phyloP scores from a whole-genome alignment of 2,888 invertebrate genomes.

The Drosophila barbarae region DNA sequence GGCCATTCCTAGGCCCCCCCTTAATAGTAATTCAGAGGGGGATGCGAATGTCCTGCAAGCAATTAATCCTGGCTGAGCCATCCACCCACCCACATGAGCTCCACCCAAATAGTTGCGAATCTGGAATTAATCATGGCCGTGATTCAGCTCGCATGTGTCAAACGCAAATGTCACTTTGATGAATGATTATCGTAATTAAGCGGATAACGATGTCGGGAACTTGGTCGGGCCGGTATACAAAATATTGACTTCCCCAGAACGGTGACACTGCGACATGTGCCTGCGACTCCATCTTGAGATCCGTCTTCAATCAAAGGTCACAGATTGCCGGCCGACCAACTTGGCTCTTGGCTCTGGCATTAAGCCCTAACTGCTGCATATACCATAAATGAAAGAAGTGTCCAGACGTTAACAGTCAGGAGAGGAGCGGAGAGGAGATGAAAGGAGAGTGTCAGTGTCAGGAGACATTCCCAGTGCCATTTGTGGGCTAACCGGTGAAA shows the following conservation, averaged over 20 bases:
- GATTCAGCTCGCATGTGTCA: conserved; percentile 70
- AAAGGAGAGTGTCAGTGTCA: background rate
- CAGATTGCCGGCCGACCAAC: conserved; percentile 16
- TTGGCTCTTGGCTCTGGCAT: background rate
- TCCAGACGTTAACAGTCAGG: conserved; percentile 4
- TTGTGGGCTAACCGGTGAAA: conserved; percentile 36
- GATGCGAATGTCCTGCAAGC: background rate
- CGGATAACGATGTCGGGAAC: conserved; percentile 61
- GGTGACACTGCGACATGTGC: conserved; percentile 58
- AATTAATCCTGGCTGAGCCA: conserved; percentile 11
- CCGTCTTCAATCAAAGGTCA: conserved; percentile 50
- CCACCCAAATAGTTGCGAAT: conserved; percentile 12
- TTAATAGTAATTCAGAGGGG: background rate
- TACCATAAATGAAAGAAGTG: background rate
- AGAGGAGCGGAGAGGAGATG: conserved; percentile 17
- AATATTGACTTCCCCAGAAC: conserved; percentile 20
- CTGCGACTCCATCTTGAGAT: background rate
- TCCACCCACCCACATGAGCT: conserved; percentile 18
- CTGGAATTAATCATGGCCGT: conserved; percentile 62
- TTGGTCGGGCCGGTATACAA: conserved; percentile 18
- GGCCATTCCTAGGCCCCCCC: background rate
- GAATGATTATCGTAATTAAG: conserved; percentile 75
- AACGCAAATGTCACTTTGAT: conserved; percentile 75
- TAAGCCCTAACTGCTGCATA: background rate
- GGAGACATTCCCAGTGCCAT: conserved; percentile 42